These are phyloP conservation scores for Notothenia coriiceps DNA, from an alignment of 2,113 vertebrate genomes.

Conservation along the genomic window DNA sequence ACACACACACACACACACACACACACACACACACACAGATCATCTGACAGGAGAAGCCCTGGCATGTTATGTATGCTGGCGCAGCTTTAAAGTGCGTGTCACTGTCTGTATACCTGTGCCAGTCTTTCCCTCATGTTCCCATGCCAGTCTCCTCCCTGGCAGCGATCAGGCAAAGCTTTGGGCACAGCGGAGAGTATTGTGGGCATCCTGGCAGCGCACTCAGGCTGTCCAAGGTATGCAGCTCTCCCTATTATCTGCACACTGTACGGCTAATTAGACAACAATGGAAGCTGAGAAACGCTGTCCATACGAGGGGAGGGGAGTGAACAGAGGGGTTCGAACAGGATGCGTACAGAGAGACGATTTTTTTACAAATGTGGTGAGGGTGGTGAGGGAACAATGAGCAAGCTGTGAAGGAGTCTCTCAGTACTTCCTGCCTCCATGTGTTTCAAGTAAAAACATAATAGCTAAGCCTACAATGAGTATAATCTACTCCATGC, in stretches of 20 bases:
- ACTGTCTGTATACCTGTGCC: conserved; percentile 61
- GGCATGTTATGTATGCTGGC: conserved; percentile 60
- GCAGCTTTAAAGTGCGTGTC: conserved; percentile 60
- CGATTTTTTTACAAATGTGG: conserved; percentile 9
- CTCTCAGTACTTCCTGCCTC: conserved; percentile 2
- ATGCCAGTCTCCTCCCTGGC: conserved; percentile 60
- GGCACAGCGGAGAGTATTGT: conserved; percentile 51
- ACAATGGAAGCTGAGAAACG: conserved; percentile 47
- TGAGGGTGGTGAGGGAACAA: conserved; percentile 37
- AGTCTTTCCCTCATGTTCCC: conserved; percentile 44
- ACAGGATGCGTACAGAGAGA: conserved; percentile 32
- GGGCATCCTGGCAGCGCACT: conserved; percentile 52
- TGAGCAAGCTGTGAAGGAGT: conserved; percentile 41
- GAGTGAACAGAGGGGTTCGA: conserved; percentile 36
- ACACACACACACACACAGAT: conserved; percentile 42
- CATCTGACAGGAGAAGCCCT: conserved; percentile 46
- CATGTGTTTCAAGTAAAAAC: not conserved
- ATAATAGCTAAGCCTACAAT: not conserved
- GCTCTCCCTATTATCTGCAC: conserved; percentile 46
- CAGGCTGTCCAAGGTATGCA: conserved; percentile 45
- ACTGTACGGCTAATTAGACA: conserved; percentile 68
- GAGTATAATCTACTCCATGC: not conserved
- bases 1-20: conserved; percentile 14
- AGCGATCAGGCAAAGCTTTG: conserved; percentile 35
- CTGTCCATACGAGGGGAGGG: conserved; percentile 9